Conservation (phyloP, 2,888 invertebrate genomes). For the Neria commutata region DNA sequence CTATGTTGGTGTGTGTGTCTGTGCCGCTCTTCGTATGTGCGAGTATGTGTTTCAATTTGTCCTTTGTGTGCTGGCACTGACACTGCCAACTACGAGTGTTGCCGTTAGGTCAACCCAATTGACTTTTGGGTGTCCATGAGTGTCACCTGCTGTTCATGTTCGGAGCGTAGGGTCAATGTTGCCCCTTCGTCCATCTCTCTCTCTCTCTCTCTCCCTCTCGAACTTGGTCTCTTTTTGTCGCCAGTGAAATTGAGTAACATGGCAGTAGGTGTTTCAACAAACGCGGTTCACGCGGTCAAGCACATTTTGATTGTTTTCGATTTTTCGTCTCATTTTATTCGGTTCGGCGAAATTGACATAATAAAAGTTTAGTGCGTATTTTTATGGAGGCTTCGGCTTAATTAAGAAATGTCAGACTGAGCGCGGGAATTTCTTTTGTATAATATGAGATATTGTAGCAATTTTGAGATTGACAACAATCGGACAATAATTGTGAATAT, state of each 20-base stretch:
- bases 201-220: no score
- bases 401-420: no score
- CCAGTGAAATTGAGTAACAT: background rate
- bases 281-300: background rate
- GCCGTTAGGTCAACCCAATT: background rate
- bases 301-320: background rate
- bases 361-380: background rate
- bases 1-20: constrained; percentile 17
- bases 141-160: constrained; percentile 2
- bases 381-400: no score
- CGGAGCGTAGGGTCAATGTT: no score
- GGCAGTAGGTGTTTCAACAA: no score
- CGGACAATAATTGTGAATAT: no score
- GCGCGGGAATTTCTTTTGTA: no score
- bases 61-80: background rate
- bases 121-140: background rate
- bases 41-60: background rate
- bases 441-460: no score
- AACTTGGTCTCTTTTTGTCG: no score
- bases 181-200: background rate
- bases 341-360: background rate
- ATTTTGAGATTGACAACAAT: no score
- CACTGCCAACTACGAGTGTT: no score
- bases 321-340: background rate
- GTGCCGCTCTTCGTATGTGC: background rate